Evolutionary conservation across 2,113 vertebrate species (phyloP).

Genomic region (Nestor notabilis): DNA sequence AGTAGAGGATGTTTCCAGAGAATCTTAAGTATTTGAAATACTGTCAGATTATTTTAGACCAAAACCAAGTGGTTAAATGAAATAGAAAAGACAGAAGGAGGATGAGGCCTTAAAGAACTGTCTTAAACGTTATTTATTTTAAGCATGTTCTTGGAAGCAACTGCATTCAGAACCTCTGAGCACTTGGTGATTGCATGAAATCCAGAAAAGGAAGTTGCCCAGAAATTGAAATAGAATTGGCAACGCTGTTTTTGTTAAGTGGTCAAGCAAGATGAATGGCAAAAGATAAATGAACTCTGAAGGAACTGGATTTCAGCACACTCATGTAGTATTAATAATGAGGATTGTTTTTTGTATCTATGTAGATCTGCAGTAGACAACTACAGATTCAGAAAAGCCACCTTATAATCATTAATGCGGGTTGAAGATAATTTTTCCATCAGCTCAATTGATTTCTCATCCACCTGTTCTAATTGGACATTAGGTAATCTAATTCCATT

Average conservation of each 20-base stretch:
- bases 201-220: neutral
- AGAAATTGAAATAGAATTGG: neutral
- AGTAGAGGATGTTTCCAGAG: neutral
- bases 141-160: neutral
- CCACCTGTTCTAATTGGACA: neutral
- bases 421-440: neutral
- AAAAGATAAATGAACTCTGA: neutral
- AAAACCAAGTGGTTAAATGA: neutral
- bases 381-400: neutral
- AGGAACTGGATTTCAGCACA: neutral
- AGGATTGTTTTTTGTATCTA: neutral
- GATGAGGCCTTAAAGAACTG: neutral
- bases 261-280: neutral
- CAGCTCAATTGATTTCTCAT: neutral
- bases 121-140: neutral
- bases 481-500: neutral
- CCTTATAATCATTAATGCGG: neutral
- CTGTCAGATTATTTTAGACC: neutral
- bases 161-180: neutral
- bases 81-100: neutral
- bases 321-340: neutral
- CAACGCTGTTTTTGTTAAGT: neutral
- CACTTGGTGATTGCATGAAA: neutral
- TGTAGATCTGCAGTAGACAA: neutral
- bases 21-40: neutral